Percentiles rank a stretch among this genome's conserved stretches.
These are phyloP conservation scores for Echeneis naucrates DNA, from an alignment of 2,797 vertebrate species.

Conservation along the genomic window DNA sequence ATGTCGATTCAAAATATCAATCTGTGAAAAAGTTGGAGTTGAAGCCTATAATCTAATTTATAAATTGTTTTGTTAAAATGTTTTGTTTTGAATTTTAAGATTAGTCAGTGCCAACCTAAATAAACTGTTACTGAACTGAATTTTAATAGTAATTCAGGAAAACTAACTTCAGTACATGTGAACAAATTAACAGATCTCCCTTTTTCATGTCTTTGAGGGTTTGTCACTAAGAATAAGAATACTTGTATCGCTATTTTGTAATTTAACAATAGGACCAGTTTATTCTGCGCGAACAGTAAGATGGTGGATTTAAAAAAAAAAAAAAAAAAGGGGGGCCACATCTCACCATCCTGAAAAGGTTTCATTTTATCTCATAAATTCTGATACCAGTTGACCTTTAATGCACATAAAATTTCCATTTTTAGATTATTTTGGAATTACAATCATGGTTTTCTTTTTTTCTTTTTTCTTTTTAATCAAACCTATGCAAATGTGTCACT, in stretches of 20 bases:
- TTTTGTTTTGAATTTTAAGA: no score
- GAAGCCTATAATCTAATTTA: no score
- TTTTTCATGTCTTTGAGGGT: no score
- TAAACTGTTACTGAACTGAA: no score
- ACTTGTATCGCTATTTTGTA: neutral
- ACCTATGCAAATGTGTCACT: neutral
- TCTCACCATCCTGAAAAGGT: neutral
- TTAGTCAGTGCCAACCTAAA: no score
- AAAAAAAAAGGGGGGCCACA: conserved; percentile 7
- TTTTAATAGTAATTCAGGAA: no score
- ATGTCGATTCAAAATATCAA: no score
- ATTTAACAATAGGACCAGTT: conserved; percentile 17
- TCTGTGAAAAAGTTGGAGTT: neutral
- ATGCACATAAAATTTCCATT: neutral
- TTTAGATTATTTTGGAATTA: neutral
- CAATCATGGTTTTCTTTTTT: neutral
- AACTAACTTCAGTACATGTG: no score
- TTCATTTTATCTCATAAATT: conserved; percentile 26
- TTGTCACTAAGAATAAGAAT: conserved; percentile 18
- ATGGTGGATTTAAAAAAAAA: no score
- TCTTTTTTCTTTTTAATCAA: neutral
- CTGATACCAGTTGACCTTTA: conserved; percentile 31
- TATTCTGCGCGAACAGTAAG: conserved; percentile 14
- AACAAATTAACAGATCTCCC: no score
- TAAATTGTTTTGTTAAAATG: no score